Base-by-base conservation (phyloP, 2,113 vertebrate genomes). In the Lophotis ruficrista region DNA sequence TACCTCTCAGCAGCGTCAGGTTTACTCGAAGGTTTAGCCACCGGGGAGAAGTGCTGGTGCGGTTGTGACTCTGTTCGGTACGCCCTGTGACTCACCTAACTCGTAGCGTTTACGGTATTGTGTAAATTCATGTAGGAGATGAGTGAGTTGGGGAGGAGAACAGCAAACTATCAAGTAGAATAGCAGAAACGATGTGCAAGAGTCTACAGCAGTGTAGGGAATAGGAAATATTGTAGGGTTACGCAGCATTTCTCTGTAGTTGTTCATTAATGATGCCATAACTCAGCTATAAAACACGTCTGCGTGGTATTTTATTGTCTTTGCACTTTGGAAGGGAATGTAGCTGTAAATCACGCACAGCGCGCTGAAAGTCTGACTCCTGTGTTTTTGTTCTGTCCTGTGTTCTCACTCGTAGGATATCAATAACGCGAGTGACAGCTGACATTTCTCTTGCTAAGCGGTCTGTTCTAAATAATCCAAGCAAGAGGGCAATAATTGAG, bases 391-490 rank as follows among this genome's bases (percentile, higher is more conserved):
- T 96, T 96, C 61, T 97, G 61, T 97, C 92, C 93, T 97, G 71
- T 98, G 91, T 95, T 98, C 87, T 98, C 58, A 11, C 95, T 98
- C 79, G 13, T 95, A 99, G 99, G 98, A 99, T 99, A 98, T 99
- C 99, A 81, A 99, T 99, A 94, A 99, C 99, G 8, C 98, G 99
- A 96, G 99, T 99, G 97, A 99, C 99, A 76, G 99, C 99, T 96
- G 99, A 99, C 98, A 99, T 99, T 97, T 99, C 99, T 87, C 98
- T 99, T 93, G 99, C 99, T 96, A 99, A 99, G 98, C 99, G 99
- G 97, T 99, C 99, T 94, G 99, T 99, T 92, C 98, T 99, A 83
- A 99, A 99, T 92, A 99, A 99, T 97, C 99, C 99, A 66, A 99
- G 99, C 98, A 99, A 99, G 98, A 99, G 99, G 96, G 99, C 99